These are phyloP conservation scores for Lampris megalopsis DNA, from an alignment of 2,113 vertebrate genomes.

Conservation along the genomic window DNA sequence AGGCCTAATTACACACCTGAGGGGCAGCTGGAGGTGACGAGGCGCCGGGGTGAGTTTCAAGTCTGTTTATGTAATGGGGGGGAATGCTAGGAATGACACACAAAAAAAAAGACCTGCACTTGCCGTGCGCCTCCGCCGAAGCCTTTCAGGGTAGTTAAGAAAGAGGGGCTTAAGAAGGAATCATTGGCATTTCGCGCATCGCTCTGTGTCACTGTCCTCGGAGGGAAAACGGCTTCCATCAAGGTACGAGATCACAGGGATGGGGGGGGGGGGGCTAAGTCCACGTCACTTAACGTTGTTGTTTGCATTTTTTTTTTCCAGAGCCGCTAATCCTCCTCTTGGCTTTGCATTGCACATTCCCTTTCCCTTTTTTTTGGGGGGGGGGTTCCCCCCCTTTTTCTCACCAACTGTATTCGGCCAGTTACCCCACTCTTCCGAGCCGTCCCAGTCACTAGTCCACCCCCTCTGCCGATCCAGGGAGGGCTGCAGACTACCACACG, in stretches of 20 bases:
- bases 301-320: background rate
- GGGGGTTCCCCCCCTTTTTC: background rate
- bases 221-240: background rate
- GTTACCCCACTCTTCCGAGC: no score
- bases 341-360: constrained; percentile 6
- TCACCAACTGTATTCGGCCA: no score
- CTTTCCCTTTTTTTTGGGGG: background rate
- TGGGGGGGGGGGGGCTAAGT: constrained; percentile 22
- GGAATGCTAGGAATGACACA: constrained; percentile 74
- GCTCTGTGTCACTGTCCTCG: constrained; percentile 1
- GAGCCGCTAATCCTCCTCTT: constrained; percentile 4
- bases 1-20: constrained; percentile 70
- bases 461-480: no score
- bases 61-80: constrained; percentile 51
- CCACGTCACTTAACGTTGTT: background rate
- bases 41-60: constrained; percentile 51
- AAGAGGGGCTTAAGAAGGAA: constrained; percentile 13
- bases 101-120: constrained; percentile 19
- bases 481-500: no score
- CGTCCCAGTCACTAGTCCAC: no score
- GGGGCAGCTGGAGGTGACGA: constrained; percentile 42
- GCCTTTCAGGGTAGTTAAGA: constrained; percentile 29
- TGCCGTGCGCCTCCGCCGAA: background rate
- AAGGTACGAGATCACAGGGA: constrained; percentile 1
- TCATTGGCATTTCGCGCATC: constrained; percentile 28